These are phyloP conservation scores for Scopus umbretta DNA, from an alignment of 2,113 vertebrate species.

Conservation along the genomic window DNA sequence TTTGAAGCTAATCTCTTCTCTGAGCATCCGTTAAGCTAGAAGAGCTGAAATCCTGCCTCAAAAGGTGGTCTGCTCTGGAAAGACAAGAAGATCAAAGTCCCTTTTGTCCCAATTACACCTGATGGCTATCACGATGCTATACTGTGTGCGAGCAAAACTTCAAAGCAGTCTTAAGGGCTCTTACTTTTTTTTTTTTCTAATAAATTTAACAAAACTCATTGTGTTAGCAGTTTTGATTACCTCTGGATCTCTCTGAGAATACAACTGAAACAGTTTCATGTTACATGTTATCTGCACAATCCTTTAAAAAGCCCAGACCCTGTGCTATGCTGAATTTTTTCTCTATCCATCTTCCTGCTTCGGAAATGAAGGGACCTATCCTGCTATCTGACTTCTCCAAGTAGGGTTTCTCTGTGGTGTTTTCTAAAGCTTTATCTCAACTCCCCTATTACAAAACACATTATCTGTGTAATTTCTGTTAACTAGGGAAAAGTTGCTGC, in stretches of 20 bases:
- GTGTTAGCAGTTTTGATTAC: background rate
- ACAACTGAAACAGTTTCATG: background rate
- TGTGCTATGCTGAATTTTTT: background rate
- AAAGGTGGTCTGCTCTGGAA: background rate
- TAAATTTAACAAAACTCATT: slow-evolving; percentile 18
- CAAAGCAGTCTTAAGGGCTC: slow-evolving; percentile 21
- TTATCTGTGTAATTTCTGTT: background rate
- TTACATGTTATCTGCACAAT: background rate
- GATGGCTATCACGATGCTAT: background rate
- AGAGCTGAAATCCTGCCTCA: background rate
- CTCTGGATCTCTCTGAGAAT: slow-evolving; percentile 5
- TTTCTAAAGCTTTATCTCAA: background rate
- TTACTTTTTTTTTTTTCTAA: background rate
- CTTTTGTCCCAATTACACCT: slow-evolving; percentile 9
- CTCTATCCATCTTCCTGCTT: background rate
- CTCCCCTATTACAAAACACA: background rate
- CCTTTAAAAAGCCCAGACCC: background rate
- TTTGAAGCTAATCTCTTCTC: background rate
- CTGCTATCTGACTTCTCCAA: background rate
- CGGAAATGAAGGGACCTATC: background rate
- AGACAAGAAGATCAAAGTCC: slow-evolving; percentile 27
- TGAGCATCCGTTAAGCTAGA: background rate
- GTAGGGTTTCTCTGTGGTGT: background rate
- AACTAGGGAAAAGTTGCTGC: background rate
- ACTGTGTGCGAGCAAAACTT: background rate